These are phyloP conservation scores for Bryconaethiops microstoma DNA, from an alignment of 2,797 vertebrate genomes.

Conservation along the genomic window DNA sequence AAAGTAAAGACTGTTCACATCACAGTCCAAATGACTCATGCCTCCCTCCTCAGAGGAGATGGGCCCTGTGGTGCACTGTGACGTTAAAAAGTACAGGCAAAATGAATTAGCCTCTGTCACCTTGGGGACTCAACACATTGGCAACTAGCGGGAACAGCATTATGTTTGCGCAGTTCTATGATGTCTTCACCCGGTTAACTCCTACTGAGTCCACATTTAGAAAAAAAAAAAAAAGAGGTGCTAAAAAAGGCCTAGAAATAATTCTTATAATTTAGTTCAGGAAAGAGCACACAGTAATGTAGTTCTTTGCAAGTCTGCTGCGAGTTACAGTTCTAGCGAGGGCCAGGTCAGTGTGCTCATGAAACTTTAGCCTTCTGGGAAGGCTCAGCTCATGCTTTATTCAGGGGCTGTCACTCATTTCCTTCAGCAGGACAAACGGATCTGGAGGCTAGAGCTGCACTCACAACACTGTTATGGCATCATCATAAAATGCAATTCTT, in stretches of 20 bases:
- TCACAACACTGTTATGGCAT: slow-evolving; percentile 22
- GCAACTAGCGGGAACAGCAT: not conserved
- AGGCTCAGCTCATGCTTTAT: slow-evolving; percentile 76
- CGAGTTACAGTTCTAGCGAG: slow-evolving; percentile 25
- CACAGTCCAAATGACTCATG: slow-evolving; percentile 7
- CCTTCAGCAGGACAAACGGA: slow-evolving; percentile 31
- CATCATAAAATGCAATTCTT: not conserved
- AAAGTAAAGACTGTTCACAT: not conserved
- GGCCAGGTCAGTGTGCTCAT: slow-evolving; percentile 35
- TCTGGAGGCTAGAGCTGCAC: slow-evolving; percentile 32
- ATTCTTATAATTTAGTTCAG: not conserved
- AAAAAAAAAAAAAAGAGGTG: not conserved
- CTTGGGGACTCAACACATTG: not conserved
- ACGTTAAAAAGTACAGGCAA: not conserved
- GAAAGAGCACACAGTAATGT: not conserved
- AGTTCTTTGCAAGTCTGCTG: not conserved
- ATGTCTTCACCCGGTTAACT: not conserved
- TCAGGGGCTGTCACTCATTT: slow-evolving; percentile 61
- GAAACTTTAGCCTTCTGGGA: slow-evolving; percentile 71
- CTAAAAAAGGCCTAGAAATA: not conserved
- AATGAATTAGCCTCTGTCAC: not conserved
- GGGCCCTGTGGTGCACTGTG: not conserved
- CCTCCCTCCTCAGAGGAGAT: not conserved
- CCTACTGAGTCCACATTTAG: too few relatives aligned
- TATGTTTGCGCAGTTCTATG: not conserved